Evolutionary conservation across 1,140 invertebrate species (phyloP).

Genomic region (Drosophila santomea): DNA sequence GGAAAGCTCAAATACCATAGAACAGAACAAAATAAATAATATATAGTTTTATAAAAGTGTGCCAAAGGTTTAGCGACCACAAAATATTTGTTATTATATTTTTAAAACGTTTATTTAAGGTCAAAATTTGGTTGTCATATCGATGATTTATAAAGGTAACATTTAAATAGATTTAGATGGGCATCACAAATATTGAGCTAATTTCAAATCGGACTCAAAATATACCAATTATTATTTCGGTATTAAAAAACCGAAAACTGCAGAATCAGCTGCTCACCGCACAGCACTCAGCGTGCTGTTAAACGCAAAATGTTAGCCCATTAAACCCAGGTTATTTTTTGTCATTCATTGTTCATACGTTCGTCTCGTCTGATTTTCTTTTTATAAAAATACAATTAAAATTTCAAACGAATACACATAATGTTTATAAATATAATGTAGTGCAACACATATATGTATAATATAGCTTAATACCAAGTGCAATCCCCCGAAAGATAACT

Average conservation of each 20-base stretch:
- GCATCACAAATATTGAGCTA: too few relatives aligned
- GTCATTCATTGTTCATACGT: slow-evolving; percentile 25
- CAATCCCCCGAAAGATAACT: slow-evolving; percentile 59
- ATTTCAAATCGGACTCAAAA: background rate
- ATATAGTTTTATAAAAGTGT: too few relatives aligned
- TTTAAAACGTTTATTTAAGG: too few relatives aligned
- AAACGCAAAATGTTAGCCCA: slow-evolving; percentile 1
- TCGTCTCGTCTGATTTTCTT: slow-evolving; percentile 71
- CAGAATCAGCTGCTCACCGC: background rate
- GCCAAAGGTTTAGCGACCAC: too few relatives aligned
- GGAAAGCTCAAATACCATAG: too few relatives aligned
- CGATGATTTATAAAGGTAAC: too few relatives aligned
- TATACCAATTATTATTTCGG: background rate
- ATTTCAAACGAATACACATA: slow-evolving; percentile 66
- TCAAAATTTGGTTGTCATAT: too few relatives aligned
- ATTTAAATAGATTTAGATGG: too few relatives aligned
- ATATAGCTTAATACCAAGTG: slow-evolving; percentile 60
- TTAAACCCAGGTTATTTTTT: slow-evolving; percentile 4
- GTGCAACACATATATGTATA: slow-evolving; percentile 53
- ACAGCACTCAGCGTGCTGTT: background rate
- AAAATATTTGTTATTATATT: too few relatives aligned
- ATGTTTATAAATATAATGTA: slow-evolving; percentile 59
- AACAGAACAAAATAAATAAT: too few relatives aligned
- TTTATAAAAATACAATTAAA: slow-evolving; percentile 62
- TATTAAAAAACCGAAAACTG: background rate